These are phyloP conservation scores for Linnaemya tessellans DNA, from an alignment of 2,888 invertebrate genomes.

Conservation along the genomic window DNA sequence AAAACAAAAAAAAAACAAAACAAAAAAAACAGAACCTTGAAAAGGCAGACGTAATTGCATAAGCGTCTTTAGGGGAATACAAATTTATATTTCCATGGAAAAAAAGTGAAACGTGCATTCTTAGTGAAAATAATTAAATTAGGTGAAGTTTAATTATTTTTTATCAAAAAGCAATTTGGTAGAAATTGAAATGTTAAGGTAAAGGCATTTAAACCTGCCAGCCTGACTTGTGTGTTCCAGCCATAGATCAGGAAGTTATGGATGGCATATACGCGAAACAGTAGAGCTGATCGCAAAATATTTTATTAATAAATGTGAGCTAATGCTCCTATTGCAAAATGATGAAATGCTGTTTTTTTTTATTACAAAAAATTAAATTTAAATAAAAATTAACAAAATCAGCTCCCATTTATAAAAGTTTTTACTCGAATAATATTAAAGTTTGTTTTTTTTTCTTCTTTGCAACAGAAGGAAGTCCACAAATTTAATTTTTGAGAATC, in stretches of 20 bases:
- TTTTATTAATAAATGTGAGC: too few relatives aligned
- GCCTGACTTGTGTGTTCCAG: constrained; percentile 1
- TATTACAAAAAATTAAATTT: too few relatives aligned
- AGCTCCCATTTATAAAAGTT: too few relatives aligned
- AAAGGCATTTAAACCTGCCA: not conserved
- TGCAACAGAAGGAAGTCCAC: too few relatives aligned
- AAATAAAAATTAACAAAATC: too few relatives aligned
- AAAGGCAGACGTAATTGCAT: constrained; percentile 38
- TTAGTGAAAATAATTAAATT: constrained; percentile 40
- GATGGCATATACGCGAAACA: constrained; percentile 5
- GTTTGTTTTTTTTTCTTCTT: too few relatives aligned
- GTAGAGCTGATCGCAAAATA: too few relatives aligned
- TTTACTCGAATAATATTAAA: too few relatives aligned
- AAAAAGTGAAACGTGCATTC: constrained; percentile 18
- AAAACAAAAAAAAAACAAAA: not conserved
- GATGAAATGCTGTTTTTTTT: too few relatives aligned
- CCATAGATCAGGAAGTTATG: constrained; percentile 45
- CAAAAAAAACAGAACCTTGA: constrained; percentile 15
- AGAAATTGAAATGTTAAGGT: not conserved
- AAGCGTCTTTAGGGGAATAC: not conserved
- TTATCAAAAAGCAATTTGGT: not conserved
- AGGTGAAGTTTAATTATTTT: constrained; percentile 38
- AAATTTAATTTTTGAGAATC: too few relatives aligned
- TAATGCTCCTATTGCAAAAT: too few relatives aligned
- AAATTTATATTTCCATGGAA: constrained; percentile 2